phyloP scores from a whole-genome alignment of 2,113 vertebrate species.

The Callipepla squamata region DNA sequence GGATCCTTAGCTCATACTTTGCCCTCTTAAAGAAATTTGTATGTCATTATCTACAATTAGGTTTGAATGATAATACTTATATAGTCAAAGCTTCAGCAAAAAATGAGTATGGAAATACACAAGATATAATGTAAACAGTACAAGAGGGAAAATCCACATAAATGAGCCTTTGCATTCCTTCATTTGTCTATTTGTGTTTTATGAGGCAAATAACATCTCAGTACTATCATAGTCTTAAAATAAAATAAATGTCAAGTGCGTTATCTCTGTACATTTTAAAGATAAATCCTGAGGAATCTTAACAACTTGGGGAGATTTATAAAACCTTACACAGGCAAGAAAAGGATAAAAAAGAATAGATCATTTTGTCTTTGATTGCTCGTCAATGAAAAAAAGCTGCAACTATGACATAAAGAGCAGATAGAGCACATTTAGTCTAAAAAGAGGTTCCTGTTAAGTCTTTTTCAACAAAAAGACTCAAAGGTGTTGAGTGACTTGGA shows the following conservation, averaged over 20 bases:
- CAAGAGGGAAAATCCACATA: not conserved
- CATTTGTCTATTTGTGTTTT: not conserved
- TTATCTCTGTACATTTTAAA: not conserved
- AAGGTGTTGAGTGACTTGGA: not conserved
- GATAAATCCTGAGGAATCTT: not conserved
- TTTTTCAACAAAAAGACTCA: not conserved
- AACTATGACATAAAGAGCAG: not conserved
- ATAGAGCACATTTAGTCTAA: not conserved
- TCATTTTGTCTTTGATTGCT: not conserved
- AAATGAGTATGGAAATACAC: not conserved
- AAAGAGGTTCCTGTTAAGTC: not conserved
- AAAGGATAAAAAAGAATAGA: not conserved
- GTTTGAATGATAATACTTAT: not conserved
- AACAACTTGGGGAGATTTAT: not conserved
- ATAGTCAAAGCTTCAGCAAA: not conserved
- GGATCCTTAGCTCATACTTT: not conserved
- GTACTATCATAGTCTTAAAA: not conserved
- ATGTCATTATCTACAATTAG: not conserved
- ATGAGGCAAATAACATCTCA: not conserved
- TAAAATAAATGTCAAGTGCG: not conserved
- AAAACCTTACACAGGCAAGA: not conserved
- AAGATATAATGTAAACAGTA: not conserved
- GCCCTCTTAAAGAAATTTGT: not conserved
- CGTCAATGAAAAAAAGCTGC: not conserved
- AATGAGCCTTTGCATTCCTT: not conserved